Evolutionary conservation across 23 tunicate genomes (phyloP), one percentile per base, ranked within the genome.

Genomic region (Trididemnum nubilum): DNA sequence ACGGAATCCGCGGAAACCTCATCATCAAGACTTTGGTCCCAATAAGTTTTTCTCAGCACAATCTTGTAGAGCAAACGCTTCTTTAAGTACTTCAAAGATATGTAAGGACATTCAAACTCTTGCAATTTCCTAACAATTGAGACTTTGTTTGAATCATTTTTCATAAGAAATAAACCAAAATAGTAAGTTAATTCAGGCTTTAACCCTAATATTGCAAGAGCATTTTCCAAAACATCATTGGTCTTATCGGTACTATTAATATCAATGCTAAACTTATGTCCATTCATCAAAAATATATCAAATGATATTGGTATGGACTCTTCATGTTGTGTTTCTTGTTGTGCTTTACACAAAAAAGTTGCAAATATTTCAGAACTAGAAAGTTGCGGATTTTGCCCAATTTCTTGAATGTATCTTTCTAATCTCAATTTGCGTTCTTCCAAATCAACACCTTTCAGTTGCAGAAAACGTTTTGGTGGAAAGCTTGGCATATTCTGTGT

Each of bases 31-130:
- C 80, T 63, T 61, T 81, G 89, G 72, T 93, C 98, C 98, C 98
- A 93, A 64, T 83, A 93, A 0, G 86, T 25, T 51, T 84, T 93
- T 38, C 98, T 79, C 7, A 93, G 21, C 2, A 84, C 79, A 12
- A 93, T 76, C 66, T 84, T 83, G 66, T 93, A 87, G 32, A 33
- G 21, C 5, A 85, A 39, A 64, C 98, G 57, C 27, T 88, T 89
- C 0, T 38, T 25, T 52, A 93, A 33, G 34, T 70, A 40, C 81
- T 93, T 93, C 37, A 93, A 73, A 18, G 98, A 87, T 61, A 93
- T 93, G 59, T 82, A 93, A 1, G 98, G 98, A 36, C 86, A 87
- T 81, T 93, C 98, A 70, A 93, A 93, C 59, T 87, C 89, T 76
- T 93, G 98, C 49, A 93, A 63, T 51, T 83, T 73, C 21, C 98